Evolutionary conservation across 1,140 invertebrate species (phyloP).

Genomic region (Macrobrachium rosenbergii): DNA sequence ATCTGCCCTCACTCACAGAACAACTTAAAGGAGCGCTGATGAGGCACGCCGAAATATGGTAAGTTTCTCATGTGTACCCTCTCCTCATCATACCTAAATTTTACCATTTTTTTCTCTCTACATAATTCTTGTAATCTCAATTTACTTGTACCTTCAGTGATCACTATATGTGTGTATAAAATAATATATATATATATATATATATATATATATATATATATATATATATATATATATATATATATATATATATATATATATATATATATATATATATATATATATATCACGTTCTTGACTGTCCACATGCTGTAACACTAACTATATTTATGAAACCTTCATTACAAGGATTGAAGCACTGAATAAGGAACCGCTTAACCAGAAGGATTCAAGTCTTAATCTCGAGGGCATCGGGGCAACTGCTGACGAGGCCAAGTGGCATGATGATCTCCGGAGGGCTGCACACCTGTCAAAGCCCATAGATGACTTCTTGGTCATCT

Average conservation of each 20-base stretch:
- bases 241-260: too few species aligned
- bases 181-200: too few species aligned
- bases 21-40: conserved; percentile 17
- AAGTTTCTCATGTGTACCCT: background rate
- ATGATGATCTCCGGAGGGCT: conserved; percentile 24
- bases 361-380: conserved; percentile 35
- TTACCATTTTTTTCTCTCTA: background rate
- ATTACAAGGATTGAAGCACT: conserved; percentile 46
- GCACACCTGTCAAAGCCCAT: conserved; percentile 42
- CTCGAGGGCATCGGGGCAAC: background rate
- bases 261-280: too few species aligned
- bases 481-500: conserved; percentile 35
- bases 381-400: background rate
- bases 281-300: too few species aligned
- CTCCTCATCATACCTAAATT: background rate
- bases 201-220: too few species aligned
- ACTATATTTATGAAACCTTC: background rate
- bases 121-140: background rate
- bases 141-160: too few species aligned
- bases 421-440: conserved; percentile 18
- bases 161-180: too few species aligned
- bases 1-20: conserved; percentile 18
- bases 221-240: too few species aligned
- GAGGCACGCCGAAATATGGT: conserved; percentile 46
- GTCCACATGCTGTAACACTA: too few species aligned